Evolutionary conservation across 2,113 vertebrate species (phyloP), one percentile per base, ranked within the genome.

Genomic region (Lipotes vexillifer): DNA sequence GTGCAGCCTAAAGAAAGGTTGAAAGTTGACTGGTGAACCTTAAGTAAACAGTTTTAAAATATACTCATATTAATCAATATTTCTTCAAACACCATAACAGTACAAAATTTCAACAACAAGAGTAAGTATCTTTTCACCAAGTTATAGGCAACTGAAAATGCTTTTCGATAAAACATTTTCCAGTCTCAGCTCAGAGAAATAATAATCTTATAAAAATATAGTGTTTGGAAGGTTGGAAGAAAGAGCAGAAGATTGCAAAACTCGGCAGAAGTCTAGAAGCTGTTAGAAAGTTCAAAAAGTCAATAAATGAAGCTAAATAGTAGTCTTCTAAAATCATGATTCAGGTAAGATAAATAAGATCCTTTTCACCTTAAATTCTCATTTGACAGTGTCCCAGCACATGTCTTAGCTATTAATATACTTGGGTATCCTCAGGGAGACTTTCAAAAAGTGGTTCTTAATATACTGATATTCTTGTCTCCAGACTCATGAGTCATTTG

Each of bases 391-490:
- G 94, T 97, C 87, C 94, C 52, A 84, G 96, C 87, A 92, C 93
- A 96, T 97, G 86, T 93, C 88, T 97, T 93, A 96, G 96, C 97
- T 97, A 78, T 97, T 98, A 97, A 96, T 96, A 97, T 1, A 93
- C 96, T 94, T 92, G 78, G 86, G 91, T 71, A 93, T 87, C 97
- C 97, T 97, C 80, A 77, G 96, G 83, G 97, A 97, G 94, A 96
- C 95, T 91, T 96, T 98, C 94, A 98, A 98, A 98, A 97, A 97
- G 90, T 93, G 93, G 93, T 97, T 98, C 96, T 98, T 98, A 98
- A 97, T 94, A 96, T 46, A 66, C 78, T 77, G 92, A 94, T 96
- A 57, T 81, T 92, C 87, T 95, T 87, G 27, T 85, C 83, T 97
- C 94, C 21, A 49, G 89, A 83, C 94, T 97, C 98, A 97, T 98